These are phyloP conservation scores for Coenonympha arcania DNA, from an alignment of 2,888 invertebrate species.

Conservation along the genomic window DNA sequence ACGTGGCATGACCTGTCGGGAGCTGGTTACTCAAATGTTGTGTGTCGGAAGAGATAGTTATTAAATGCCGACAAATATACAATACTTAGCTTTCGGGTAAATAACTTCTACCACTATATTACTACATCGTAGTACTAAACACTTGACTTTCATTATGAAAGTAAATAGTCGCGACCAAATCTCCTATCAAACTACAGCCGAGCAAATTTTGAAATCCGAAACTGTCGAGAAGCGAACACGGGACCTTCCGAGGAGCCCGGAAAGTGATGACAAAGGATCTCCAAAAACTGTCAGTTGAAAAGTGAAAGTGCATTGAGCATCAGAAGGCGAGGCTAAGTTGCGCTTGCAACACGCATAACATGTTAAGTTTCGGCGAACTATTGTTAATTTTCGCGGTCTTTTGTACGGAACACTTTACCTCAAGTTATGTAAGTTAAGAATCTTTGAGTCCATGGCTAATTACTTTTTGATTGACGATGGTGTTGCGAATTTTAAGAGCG, in stretches of 20 bases:
- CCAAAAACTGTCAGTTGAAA: slow-evolving; percentile 24
- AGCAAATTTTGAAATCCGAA: too few relatives aligned
- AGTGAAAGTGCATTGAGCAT: slow-evolving; percentile 31
- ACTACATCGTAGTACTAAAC: too few relatives aligned
- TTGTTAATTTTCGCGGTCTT: slow-evolving; percentile 30
- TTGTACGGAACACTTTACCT: background rate
- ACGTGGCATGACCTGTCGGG: too few relatives aligned
- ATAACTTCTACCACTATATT: too few relatives aligned
- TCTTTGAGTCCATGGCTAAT: background rate
- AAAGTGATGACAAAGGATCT: too few relatives aligned
- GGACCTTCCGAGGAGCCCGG: too few relatives aligned
- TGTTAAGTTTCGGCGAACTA: slow-evolving; percentile 33
- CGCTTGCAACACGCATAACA: slow-evolving; percentile 29
- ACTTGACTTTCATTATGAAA: too few relatives aligned
- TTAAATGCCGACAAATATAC: too few relatives aligned
- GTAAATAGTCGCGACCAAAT: background rate
- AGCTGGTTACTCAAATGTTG: too few relatives aligned
- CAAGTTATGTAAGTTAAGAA: slow-evolving; percentile 1
- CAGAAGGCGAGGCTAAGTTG: slow-evolving; percentile 19
- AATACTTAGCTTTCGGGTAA: too few relatives aligned
- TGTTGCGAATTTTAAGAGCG: background rate
- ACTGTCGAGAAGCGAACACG: background rate
- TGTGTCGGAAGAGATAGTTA: too few relatives aligned
- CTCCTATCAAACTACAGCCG: background rate
- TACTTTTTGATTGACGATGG: background rate